These are phyloP conservation scores for Austrofundulus limnaeus DNA, from an alignment of 2,113 vertebrate genomes.

Conservation along the genomic window DNA sequence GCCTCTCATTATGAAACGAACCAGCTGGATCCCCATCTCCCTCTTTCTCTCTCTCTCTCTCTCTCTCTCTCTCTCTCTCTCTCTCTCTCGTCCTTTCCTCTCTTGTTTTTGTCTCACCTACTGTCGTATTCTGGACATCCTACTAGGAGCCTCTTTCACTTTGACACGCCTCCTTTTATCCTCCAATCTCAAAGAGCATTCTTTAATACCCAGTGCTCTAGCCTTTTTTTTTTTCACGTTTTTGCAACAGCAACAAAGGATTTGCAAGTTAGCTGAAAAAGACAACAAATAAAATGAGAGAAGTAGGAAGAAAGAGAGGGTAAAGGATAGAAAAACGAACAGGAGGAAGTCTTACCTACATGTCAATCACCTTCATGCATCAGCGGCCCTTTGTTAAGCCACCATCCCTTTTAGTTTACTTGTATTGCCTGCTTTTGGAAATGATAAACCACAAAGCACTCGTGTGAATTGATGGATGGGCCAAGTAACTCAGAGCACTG, in stretches of 20 bases:
- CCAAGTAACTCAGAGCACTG: not conserved
- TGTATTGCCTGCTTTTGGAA: conserved; percentile 6
- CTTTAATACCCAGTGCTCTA: conserved; percentile 53
- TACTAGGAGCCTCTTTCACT: conserved; percentile 38
- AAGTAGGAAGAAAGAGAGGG: not conserved
- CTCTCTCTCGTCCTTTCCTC: conserved; percentile 33
- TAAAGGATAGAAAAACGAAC: conserved; percentile 2
- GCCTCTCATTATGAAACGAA: conserved; percentile 62
- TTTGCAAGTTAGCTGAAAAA: conserved; percentile 7
- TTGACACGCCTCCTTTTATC: conserved; percentile 37
- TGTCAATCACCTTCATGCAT: conserved; percentile 5
- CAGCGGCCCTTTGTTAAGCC: conserved; percentile 21
- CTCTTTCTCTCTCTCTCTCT: conserved; percentile 28
- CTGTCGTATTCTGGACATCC: conserved; percentile 67
- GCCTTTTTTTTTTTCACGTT: not conserved
- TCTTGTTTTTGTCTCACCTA: conserved; percentile 51
- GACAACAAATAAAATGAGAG: conserved; percentile 6
- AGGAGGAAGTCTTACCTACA: not conserved
- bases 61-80: conserved; percentile 33
- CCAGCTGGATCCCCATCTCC: conserved; percentile 64
- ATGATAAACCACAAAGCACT: conserved; percentile 33
- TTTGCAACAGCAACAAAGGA: conserved; percentile 8
- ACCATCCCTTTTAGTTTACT: not conserved
- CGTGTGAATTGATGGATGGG: conserved; percentile 4
- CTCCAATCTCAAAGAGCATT: conserved; percentile 68